Evolutionary conservation across 2,888 invertebrate species (phyloP).

Genomic region (Megaustenia siamemsis): DNA sequence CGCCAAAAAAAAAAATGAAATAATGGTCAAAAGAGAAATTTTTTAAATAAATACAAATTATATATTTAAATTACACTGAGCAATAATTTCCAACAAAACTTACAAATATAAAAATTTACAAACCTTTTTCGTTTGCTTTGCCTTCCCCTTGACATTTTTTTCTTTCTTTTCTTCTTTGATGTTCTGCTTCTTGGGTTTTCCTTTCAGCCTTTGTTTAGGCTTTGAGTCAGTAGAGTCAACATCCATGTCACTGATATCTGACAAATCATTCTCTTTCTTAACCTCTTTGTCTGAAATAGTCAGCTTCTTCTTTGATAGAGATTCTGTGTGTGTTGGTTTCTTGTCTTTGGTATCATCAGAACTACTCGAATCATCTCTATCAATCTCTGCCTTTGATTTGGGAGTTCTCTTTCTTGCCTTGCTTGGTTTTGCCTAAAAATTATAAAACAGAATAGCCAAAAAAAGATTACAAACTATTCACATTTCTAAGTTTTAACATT

Average conservation of each 20-base stretch:
- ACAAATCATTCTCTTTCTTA: constrained; percentile 66
- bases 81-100: not conserved
- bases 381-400: constrained; percentile 70
- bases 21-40: no score
- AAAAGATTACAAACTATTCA: not conserved
- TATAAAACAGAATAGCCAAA: not conserved
- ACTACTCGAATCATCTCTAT: constrained; percentile 68
- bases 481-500: not conserved
- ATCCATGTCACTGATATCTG: constrained; percentile 70
- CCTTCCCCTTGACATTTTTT: constrained; percentile 52
- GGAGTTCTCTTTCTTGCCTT: constrained; percentile 63
- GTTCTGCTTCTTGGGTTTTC: constrained; percentile 72
- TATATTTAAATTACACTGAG: not conserved
- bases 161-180: constrained; percentile 62
- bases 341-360: constrained; percentile 62
- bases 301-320: constrained; percentile 42
- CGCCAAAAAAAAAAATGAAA: not conserved
- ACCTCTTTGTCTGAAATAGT: constrained; percentile 47
- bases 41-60: no score
- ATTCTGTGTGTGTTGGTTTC: constrained; percentile 16
- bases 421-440: constrained; percentile 45
- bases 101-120: not conserved
- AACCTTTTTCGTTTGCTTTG: constrained; percentile 47
- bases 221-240: constrained; percentile 63
- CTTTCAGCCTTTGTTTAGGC: constrained; percentile 65